A percentile compares a stretch with the other conserved stretches of the same genome.
Conservation (phyloP, 2,113 vertebrate genomes). For the Dolichallabes microphthalmus region DNA sequence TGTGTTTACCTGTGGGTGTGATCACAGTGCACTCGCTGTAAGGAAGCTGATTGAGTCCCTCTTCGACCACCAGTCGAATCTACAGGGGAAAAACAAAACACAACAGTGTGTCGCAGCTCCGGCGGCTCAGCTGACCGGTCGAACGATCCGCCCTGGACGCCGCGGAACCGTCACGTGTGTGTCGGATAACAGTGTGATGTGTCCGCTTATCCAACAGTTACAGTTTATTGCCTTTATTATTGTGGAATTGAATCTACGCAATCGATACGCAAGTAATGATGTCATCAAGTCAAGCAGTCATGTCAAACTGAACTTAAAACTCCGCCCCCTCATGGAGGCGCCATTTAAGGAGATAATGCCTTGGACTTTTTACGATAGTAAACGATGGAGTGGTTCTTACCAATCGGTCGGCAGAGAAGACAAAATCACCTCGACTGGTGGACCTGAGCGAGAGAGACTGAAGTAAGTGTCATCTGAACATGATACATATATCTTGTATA, state of each 20-base stretch:
- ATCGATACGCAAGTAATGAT: background rate
- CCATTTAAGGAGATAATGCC: too few relatives aligned
- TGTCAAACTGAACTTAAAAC: background rate
- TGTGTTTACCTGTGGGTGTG: constrained; percentile 87
- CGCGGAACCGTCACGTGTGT: background rate
- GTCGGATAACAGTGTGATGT: background rate
- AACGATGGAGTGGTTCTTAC: constrained; percentile 59
- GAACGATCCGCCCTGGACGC: background rate
- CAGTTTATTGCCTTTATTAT: background rate
- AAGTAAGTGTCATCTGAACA: too few relatives aligned
- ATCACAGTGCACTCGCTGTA: constrained; percentile 96
- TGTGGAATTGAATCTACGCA: background rate
- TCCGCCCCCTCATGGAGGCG: background rate
- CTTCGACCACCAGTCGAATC: constrained; percentile 97
- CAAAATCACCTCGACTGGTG: constrained; percentile 81
- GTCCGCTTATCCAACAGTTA: background rate
- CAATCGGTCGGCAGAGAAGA: constrained; percentile 87
- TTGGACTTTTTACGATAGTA: background rate
- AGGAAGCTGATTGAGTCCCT: constrained; percentile 95
- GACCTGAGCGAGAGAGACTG: constrained; percentile 33
- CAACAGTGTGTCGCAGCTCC: background rate
- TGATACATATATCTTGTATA: too few relatives aligned
- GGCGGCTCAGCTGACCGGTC: background rate
- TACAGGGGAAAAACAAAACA: constrained; percentile 55
- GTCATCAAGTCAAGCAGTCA: background rate